Conservation (phyloP, 2,888 invertebrate species). For the Drosophila paranaensis region DNA sequence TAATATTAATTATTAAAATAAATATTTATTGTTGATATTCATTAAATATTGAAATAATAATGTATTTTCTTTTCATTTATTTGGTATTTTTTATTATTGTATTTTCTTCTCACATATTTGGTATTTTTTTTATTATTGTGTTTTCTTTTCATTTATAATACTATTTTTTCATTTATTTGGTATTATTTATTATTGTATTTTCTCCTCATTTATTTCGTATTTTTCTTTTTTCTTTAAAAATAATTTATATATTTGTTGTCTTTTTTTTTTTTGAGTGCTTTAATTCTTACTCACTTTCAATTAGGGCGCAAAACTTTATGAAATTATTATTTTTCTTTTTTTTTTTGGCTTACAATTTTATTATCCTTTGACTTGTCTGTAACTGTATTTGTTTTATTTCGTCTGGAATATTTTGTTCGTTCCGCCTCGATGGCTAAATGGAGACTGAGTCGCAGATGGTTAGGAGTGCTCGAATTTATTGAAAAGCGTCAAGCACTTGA, state of each 20-base stretch:
- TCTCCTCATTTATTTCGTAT: neutral
- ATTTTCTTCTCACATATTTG: too few relatives aligned
- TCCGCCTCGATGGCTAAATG: neutral
- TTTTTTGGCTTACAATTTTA: neutral
- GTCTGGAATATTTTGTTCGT: neutral
- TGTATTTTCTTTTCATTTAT: too few relatives aligned
- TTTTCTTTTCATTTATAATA: too few relatives aligned
- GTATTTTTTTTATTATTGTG: too few relatives aligned
- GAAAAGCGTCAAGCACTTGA: neutral
- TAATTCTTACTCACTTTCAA: neutral
- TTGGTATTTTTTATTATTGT: too few relatives aligned
- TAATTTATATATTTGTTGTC: neutral
- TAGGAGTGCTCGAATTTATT: conserved; percentile 8
- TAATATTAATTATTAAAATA: too few relatives aligned
- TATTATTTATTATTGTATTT: too few relatives aligned
- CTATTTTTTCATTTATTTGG: too few relatives aligned
- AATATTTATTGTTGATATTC: too few relatives aligned
- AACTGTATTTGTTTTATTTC: neutral
- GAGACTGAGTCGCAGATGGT: conserved; percentile 10
- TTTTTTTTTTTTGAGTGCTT: too few relatives aligned
- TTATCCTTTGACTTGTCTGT: neutral
- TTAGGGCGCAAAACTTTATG: neutral
- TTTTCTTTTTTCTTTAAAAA: neutral
- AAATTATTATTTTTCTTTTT: neutral
- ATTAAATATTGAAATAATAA: too few relatives aligned